Base-by-base conservation (phyloP, 2,113 vertebrate species). In the Lophius piscatorius region DNA sequence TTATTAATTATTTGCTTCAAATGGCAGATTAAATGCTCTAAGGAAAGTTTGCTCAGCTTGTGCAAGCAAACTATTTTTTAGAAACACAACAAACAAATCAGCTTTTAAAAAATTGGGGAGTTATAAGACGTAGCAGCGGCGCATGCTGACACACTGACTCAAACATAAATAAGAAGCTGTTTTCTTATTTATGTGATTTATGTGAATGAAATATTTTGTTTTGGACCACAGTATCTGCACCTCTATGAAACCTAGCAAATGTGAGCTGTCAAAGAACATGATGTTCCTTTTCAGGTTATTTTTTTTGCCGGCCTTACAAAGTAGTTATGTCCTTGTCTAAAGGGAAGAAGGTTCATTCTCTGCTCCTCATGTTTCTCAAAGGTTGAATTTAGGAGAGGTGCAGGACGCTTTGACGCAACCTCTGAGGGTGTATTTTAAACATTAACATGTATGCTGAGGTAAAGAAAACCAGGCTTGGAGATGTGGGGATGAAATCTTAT, bases 171-270 rank as follows among this genome's bases (percentile, higher is more conserved):
- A n/a, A 63, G 14, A 36, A 33, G 9, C 35, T 14, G 29, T 35
- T 59, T 57, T 42, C 24, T 65, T 52, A 38, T 62, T 26, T 71
- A 63, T 42, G 11, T 33, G 17, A 28, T 28, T 28, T 9, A 20
- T 28, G 20, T 67, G 23, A 51, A 44, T 46, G 31, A 63, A 18
- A 56, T 47, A 38, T 69, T 34, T 24, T 61, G 35, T 63, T 54
- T 72, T 50, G 20, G 35, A 26, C 48, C 10, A 21, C 52, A 46
- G 64, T 20, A 45, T 62, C 14, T 48, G 39, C 56, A 63, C 50
- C 60, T 49, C 59, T 51, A 28, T 6, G 6, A 51, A 62, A 11
- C 20, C 10, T 4, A 24, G 8, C n/a, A 22, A 8, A 26, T 16
- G 34, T 12, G 38, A 57, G 23, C 2, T 42, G 41, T 57, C 31